Evolutionary conservation across 2,113 vertebrate species (phyloP), one percentile per base, ranked within the genome.

Genomic region (Eurypyga helias): DNA sequence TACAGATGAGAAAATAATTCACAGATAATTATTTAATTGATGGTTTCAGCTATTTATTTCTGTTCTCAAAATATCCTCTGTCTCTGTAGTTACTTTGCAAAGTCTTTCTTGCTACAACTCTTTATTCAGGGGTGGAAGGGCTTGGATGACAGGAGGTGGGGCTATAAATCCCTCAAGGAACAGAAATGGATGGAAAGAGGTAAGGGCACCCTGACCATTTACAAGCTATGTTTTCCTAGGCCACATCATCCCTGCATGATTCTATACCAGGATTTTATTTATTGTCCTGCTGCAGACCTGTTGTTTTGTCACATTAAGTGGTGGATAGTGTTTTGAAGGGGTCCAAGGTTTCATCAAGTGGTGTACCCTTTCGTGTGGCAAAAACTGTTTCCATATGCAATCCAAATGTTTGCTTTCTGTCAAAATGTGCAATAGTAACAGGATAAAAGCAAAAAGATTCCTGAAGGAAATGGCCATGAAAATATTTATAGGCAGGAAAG

Each of bases 1-100:
- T 90, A 57, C 20, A 86, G 57, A 93, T 88, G 86, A 97, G 78
- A 73, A 95, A 95, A 93, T 93, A 92, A 95, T 79, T 95, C 51
- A 87, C 55, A 94, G 71, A 79, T 95, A 93, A 96, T 95, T 93
- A 90, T 96, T 95, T 94, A 96, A 84, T 91, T 58, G 29, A 76
- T 55, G 10, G 29, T 36, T 93, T 89, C 62, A 66, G 26, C 19
- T 90, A 69, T 65, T 80, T 91, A 10, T 79, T 89, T 58, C 46
- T 72, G 29, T 52, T 76, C n/a, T 38, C 23, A 67, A 77, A 88
- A 69, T 48, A 38, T 78, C 21, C 51, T 83, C 18, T 90, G 17
- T 48, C 25, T 75, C 54, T 83, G 13, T 28, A 61, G 70, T 65
- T 69, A 25, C 4, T 64, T 48, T 75, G 13, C 9, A 38, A 85